phyloP scores from a whole-genome alignment of 2,888 invertebrate genomes.

The Tipula unca region DNA sequence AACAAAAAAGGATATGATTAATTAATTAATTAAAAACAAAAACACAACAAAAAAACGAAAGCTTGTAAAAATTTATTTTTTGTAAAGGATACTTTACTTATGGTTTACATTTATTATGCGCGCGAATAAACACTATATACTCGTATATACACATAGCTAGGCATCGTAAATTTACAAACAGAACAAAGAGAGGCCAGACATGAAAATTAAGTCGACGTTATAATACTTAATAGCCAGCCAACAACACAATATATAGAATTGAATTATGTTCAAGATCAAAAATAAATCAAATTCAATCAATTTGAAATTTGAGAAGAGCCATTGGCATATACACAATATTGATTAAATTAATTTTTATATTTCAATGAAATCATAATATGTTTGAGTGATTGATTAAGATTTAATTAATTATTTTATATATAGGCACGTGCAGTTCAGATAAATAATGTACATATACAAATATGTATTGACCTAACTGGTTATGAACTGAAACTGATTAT shows the following conservation, averaged over 20 bases:
- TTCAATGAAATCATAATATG: too few relatives aligned
- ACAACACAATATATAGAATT: not conserved
- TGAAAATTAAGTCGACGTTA: not conserved
- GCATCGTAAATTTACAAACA: not conserved
- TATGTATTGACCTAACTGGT: too few relatives aligned
- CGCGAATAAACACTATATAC: not conserved
- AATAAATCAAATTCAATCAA: not conserved
- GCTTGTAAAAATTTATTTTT: not conserved
- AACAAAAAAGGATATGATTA: not conserved
- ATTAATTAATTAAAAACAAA: not conserved
- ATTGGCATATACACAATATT: not conserved
- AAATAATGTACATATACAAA: too few relatives aligned
- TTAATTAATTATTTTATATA: too few relatives aligned
- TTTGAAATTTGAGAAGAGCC: not conserved
- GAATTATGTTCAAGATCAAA: too few relatives aligned
- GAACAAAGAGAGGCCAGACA: not conserved
- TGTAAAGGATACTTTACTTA: not conserved
- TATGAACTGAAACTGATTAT: too few relatives aligned
- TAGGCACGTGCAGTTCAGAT: too few relatives aligned
- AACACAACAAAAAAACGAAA: not conserved
- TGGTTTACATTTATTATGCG: not conserved
- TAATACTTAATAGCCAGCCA: not conserved
- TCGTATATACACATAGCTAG: too few relatives aligned
- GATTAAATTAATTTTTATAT: not conserved
- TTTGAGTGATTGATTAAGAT: too few relatives aligned